Percentiles rank a stretch among this genome's conserved stretches.
Conservation (phyloP, 2,113 vertebrate species). For the Athene cunicularia region DNA sequence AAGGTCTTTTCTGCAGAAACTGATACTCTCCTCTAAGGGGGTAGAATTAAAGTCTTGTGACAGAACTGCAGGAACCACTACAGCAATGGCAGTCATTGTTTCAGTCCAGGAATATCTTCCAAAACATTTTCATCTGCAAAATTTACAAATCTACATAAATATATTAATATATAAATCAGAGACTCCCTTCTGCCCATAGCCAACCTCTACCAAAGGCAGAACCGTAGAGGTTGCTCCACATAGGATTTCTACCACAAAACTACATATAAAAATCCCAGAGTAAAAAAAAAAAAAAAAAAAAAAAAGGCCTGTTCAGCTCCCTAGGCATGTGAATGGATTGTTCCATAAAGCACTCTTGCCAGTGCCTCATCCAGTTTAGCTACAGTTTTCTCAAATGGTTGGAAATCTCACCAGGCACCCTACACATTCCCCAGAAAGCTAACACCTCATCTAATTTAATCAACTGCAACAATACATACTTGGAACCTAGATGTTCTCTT, state of each 20-base stretch:
- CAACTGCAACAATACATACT: background rate
- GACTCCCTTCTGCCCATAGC: background rate
- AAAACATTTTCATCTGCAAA: background rate
- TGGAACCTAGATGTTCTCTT: background rate
- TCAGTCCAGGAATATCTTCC: background rate
- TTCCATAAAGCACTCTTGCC: background rate
- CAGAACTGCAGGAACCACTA: background rate
- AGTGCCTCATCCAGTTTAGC: background rate
- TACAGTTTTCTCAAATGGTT: background rate
- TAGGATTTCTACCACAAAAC: background rate
- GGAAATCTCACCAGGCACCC: background rate
- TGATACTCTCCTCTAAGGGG: background rate
- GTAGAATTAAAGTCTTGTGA: background rate
- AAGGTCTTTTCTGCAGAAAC: background rate
- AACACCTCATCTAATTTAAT: background rate
- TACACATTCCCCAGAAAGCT: background rate
- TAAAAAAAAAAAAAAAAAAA: background rate
- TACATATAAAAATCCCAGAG: background rate
- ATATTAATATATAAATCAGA: background rate
- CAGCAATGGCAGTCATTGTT: background rate
- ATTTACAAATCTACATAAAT: background rate
- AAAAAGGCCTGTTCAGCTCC: background rate
- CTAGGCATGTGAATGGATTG: background rate
- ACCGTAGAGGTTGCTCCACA: background rate
- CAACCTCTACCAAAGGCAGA: background rate